Base-by-base conservation (phyloP, 2,113 vertebrate species). In the Miniopterus natalensis region DNA sequence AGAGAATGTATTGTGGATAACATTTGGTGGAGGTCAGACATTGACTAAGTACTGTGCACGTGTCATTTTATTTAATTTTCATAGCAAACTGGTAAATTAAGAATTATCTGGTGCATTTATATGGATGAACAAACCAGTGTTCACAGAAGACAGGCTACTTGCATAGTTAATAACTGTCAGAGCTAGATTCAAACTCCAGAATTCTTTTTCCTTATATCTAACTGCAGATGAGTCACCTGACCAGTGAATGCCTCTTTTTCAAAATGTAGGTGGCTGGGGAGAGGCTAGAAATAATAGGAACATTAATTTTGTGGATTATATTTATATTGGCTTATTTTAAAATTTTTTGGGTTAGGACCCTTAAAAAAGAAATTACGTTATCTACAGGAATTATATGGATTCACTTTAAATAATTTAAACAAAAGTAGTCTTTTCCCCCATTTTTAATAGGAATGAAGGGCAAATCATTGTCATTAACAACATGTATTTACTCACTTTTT, bases 51-150 rank as follows among this genome's bases (percentile, higher is more conserved):
- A 55, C 14, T 68, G 2, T 55, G 6, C 4, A 36, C 4, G 21
- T 42, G 1, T 66, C 42, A 70, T 93, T 73, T 88, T 14, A 21
- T 88, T 87, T 88, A 42, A 81, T 85, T 89, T 93, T 88, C 18
- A 47, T 36, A 86, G 31, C 42, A 59, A 79, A 81, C 27, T 90
- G 23, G 14, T 1, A 75, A 88, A 25, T 57, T 77, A 79, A 61
- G 92, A 70, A 45, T 55, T 85, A 53, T 84, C 77, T 63, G 77
- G 5, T 85, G 6, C 10, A 86, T 51, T 90, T 93, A 45, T 71
- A 2, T 75, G n/a, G 23, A 53, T 63, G 29, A 94, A 59, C 2
- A 68, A 94, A 23, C 83, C 27, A 85, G 11, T 66, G 13, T 13
- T 59, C 42, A 18, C 17, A 88, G 42, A 88, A 65, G 13, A 4